These are phyloP conservation scores for Octodonta nipae DNA, from an alignment of 2,888 invertebrate genomes.

Conservation along the genomic window DNA sequence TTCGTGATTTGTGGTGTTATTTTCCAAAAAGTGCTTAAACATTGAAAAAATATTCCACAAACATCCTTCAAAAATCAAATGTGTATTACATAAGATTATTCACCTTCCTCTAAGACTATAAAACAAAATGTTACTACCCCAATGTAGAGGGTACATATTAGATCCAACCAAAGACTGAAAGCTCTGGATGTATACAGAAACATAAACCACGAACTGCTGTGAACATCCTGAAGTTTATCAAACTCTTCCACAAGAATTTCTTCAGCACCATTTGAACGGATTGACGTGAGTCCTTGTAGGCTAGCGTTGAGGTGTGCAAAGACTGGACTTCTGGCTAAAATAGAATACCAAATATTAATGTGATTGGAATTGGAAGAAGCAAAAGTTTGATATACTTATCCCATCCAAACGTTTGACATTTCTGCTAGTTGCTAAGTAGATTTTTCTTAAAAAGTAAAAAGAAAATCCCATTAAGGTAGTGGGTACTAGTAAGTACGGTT, in stretches of 20 bases:
- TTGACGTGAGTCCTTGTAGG: conserved; percentile 58
- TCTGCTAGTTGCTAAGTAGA: conserved; percentile 61
- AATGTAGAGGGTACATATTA: conserved; percentile 54
- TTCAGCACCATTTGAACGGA: conserved; percentile 52
- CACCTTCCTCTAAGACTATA: conserved; percentile 37
- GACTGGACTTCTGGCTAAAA: conserved; percentile 51
- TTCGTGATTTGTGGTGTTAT: too few species aligned
- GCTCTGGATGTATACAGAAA: conserved; percentile 50
- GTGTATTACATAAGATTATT: conserved; percentile 5
- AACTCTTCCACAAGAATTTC: conserved; percentile 44
- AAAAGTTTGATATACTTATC: too few species aligned
- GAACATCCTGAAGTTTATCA: conserved; percentile 44
- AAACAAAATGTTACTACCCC: conserved; percentile 50
- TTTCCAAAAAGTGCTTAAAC: too few species aligned
- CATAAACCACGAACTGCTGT: conserved; percentile 60
- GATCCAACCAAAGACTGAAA: conserved; percentile 61
- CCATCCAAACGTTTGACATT: conserved; percentile 62
- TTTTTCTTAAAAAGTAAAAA: conserved; percentile 49
- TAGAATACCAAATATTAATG: neutral
- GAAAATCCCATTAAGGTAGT: conserved; percentile 49
- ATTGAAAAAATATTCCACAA: too few species aligned
- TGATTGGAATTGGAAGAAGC: neutral
- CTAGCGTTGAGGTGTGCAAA: conserved; percentile 60
- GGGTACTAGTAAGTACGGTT: conserved; percentile 53
- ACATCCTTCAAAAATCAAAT: too few species aligned